Evolutionary conservation across 1,140 invertebrate genomes (phyloP).

Genomic region (roundworm (Caenorhabditis elegans)): DNA sequence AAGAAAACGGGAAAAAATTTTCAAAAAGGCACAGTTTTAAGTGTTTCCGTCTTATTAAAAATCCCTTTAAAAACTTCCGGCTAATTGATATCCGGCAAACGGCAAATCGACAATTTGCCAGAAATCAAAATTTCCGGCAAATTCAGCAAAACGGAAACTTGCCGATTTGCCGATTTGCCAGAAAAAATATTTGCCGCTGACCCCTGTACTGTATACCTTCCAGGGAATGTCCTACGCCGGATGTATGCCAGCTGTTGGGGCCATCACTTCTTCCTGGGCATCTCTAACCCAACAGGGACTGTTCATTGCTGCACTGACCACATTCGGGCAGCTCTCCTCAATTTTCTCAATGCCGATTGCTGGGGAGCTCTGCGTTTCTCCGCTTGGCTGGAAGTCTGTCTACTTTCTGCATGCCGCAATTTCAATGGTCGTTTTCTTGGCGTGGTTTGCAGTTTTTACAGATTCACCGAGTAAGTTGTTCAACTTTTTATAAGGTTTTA

Average conservation of each 20-base stretch:
- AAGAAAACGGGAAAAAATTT: too few relatives aligned
- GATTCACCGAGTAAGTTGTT: slow-evolving; percentile 27
- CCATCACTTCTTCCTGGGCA: slow-evolving; percentile 48
- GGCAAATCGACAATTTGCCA: too few relatives aligned
- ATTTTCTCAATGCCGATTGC: slow-evolving; percentile 45
- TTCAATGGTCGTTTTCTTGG: neutral
- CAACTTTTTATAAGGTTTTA: too few relatives aligned
- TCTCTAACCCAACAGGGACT: slow-evolving; percentile 45
- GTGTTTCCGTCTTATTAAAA: too few relatives aligned
- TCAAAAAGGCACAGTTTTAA: too few relatives aligned
- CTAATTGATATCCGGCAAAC: too few relatives aligned
- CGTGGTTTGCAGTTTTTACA: slow-evolving; percentile 6
- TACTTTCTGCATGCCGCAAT: slow-evolving; percentile 44
- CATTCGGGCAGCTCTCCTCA: slow-evolving; percentile 44
- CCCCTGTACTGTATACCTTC: neutral
- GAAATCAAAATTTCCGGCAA: too few relatives aligned
- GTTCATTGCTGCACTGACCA: slow-evolving; percentile 45
- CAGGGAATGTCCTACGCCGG: slow-evolving; percentile 47
- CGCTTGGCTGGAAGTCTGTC: slow-evolving; percentile 45
- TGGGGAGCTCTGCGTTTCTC: slow-evolving; percentile 41
- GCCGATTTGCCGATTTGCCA: too few relatives aligned
- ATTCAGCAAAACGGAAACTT: too few relatives aligned
- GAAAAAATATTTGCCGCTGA: too few relatives aligned
- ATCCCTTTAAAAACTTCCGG: too few relatives aligned
- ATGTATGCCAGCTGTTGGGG: slow-evolving; percentile 46